These are phyloP conservation scores for Bursaphelenchus okinawaensis DNA, from an alignment of 2,888 invertebrate species.

Conservation along the genomic window DNA sequence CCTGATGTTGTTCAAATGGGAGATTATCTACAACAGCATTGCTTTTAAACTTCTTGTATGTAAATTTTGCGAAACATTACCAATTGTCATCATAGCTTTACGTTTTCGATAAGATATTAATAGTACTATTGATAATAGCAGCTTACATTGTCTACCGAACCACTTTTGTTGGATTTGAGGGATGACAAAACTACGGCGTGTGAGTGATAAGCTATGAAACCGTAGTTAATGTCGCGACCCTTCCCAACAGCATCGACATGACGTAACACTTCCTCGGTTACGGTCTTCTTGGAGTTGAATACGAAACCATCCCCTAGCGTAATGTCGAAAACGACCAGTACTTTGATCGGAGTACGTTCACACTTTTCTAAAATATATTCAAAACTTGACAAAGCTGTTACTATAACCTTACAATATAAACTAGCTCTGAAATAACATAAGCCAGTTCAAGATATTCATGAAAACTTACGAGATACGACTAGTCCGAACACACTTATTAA, in stretches of 20 bases:
- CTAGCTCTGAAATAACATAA: no score
- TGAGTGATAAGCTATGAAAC: constrained; percentile 32
- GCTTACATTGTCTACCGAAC: neutral
- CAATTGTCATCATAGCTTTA: no score
- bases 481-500: no score
- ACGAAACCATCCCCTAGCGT: neutral
- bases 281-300: neutral
- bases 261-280: constrained; percentile 6
- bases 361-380: constrained; percentile 1
- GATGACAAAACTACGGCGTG: constrained; percentile 25
- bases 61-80: no score
- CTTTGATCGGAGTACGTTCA: neutral
- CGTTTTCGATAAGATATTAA: no score
- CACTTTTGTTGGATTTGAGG: neutral
- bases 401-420: neutral
- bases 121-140: neutral
- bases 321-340: constrained; percentile 2
- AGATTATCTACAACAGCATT: constrained; percentile 1
- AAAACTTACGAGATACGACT: no score
- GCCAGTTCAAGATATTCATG: no score
- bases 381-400: neutral
- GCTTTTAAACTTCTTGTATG: neutral
- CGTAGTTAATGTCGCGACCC: constrained; percentile 11
- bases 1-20: neutral
- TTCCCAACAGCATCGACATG: neutral